Base-by-base conservation (phyloP, 2,113 vertebrate species). In the Bufo bufo region DNA sequence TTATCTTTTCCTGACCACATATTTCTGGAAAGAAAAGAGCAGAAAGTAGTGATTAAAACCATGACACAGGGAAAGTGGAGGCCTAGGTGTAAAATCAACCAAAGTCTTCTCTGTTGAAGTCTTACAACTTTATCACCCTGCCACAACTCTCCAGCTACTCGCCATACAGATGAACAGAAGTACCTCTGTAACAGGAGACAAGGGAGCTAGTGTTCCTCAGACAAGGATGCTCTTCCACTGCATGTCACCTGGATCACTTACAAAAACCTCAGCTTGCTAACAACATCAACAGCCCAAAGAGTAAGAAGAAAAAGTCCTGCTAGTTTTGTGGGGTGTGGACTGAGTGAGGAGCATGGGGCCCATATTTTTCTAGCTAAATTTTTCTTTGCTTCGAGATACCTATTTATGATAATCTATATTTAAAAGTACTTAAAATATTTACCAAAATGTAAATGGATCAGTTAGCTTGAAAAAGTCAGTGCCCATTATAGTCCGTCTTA, bases 231-330 rank as follows among this genome's bases (percentile, higher is more conserved):
- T 86, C 59, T 79, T 20, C 85, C 63, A 65, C 23, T 52, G 20
- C 54, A 86, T 86, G 85, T 52, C 75, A 79, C 59, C 75, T 86
- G 85, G 61, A 79, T 79, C 58, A 54, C 74, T 79, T 65, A 79
- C 61, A 66, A 78, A 66, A 79, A 75, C 54, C 75, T 63, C 56
- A 23, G 58, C 58, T 86, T 49, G 17, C 45, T 79, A 52, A 56
- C 75, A 65, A 45, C 61, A 69, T 50, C 77, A 59, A 59, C 54
- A 69, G 71, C 43, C 52, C 19, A 45, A 85, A 59, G 23, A 77
- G 69, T 61, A 47, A 75, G 72, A 20, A 75, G 72, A 50, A 20
- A 72, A 75, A 49, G 45, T 75, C 17, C 72, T 75, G 47, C 17
- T 50, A 75, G 45, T 10, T 50, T 49, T 49, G 8, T 49, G 47